Percentiles rank a stretch among this genome's conserved stretches.
Conservation (phyloP, 2,797 vertebrate genomes). For the Amphiprion clarkii region DNA sequence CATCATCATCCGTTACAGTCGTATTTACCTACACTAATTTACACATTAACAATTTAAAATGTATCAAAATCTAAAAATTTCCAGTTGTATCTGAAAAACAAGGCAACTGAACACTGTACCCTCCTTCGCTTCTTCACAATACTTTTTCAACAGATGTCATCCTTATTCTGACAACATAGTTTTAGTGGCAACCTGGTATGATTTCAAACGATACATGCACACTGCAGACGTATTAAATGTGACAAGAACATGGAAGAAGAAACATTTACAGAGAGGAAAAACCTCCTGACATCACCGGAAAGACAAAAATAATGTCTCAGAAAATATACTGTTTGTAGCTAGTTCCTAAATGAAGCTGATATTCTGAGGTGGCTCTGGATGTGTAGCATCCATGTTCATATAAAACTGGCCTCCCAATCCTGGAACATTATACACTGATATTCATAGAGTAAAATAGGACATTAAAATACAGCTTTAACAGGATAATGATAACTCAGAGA, state of each 20-base stretch:
- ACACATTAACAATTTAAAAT: conserved; percentile 64
- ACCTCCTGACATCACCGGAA: conserved; percentile 36
- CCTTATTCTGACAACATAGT: conserved; percentile 50
- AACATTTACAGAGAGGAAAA: conserved; percentile 22
- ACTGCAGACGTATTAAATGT: conserved; percentile 16
- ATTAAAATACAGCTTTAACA: conserved; percentile 57
- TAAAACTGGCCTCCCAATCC: conserved; percentile 28
- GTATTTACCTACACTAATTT: conserved; percentile 52
- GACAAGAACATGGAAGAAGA: conserved; percentile 10
- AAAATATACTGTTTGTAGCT: conserved; percentile 54
- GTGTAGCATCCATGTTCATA: not conserved
- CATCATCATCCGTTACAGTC: conserved; percentile 14
- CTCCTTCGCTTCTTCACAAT: conserved; percentile 57
- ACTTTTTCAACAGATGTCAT: conserved; percentile 46
- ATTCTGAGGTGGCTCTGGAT: conserved; percentile 22
- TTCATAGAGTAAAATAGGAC: conserved; percentile 42
- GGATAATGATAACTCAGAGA: conserved; percentile 32
- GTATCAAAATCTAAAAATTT: conserved; percentile 78
- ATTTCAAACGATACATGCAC: conserved; percentile 17
- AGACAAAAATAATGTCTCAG: conserved; percentile 13
- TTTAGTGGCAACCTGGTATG: conserved; percentile 34
- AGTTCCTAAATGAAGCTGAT: conserved; percentile 31
- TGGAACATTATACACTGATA: conserved; percentile 25
- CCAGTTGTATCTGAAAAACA: conserved; percentile 52
- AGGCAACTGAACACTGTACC: conserved; percentile 67